phyloP scores from a whole-genome alignment of 2,797 vertebrate genomes.

The Emys orbicularis region DNA sequence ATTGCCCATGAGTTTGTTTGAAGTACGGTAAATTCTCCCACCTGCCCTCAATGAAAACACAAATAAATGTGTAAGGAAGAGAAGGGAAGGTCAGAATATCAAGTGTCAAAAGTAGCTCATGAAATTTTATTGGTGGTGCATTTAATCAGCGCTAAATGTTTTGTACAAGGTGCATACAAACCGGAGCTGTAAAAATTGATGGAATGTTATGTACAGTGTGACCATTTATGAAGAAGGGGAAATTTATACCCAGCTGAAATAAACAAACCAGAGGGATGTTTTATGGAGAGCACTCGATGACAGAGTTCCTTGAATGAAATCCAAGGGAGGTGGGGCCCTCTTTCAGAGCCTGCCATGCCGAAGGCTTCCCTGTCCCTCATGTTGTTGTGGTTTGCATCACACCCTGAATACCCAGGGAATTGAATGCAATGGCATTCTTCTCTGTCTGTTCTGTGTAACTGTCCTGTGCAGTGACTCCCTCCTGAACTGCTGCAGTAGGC shows the following conservation, averaged over 20 bases:
- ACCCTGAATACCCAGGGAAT: neutral
- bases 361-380: neutral
- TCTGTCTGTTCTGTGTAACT: neutral
- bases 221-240: constrained; percentile 66
- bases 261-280: constrained; percentile 48
- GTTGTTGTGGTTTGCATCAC: neutral
- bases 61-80: constrained; percentile 51
- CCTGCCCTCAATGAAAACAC: constrained; percentile 1
- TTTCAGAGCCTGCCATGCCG: neutral
- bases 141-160: constrained; percentile 93
- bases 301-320: neutral
- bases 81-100: constrained; percentile 63
- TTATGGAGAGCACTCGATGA: constrained; percentile 5
- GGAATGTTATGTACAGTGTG: constrained; percentile 74
- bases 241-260: constrained; percentile 68
- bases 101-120: constrained; percentile 68
- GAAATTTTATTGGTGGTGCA: constrained; percentile 85
- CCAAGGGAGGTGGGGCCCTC: neutral
- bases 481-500: constrained; percentile 11
- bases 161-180: constrained; percentile 91
- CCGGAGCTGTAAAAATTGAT: constrained; percentile 80
- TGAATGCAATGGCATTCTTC: neutral
- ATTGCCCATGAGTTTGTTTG: constrained; percentile 18
- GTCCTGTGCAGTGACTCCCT: neutral
- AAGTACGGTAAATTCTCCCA: neutral